These are phyloP conservation scores for Crotalus tigris DNA, from an alignment of 2,113 vertebrate species.

Conservation along the genomic window DNA sequence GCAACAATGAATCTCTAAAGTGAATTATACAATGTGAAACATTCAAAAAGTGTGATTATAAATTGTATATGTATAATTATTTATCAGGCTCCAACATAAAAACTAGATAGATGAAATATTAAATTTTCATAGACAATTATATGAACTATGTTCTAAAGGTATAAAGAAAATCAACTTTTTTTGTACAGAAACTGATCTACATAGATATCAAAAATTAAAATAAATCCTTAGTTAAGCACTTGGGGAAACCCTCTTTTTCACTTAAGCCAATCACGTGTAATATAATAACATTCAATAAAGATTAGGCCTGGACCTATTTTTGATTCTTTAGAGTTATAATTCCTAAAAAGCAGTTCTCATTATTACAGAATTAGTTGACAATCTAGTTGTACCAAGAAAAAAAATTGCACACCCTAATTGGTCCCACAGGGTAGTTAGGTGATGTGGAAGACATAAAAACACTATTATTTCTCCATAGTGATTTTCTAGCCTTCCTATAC, in stretches of 20 bases:
- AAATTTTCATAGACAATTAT: fast-evolving
- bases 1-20: slow-evolving; percentile 3
- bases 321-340: slow-evolving; percentile 73
- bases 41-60: background rate
- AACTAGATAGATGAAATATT: background rate
- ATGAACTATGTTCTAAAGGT: background rate
- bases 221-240: slow-evolving; percentile 70
- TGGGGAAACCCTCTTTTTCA: slow-evolving; percentile 59
- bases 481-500: slow-evolving; percentile 63
- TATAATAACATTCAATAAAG: slow-evolving; percentile 75
- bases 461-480: slow-evolving; percentile 60
- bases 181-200: slow-evolving; percentile 52
- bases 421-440: slow-evolving; percentile 77
- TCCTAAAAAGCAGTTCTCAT: slow-evolving; percentile 74
- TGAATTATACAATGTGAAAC: background rate
- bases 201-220: slow-evolving; percentile 74
- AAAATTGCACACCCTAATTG: slow-evolving; percentile 68
- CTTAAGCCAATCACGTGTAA: slow-evolving; percentile 56
- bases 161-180: background rate
- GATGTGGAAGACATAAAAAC: slow-evolving; percentile 72
- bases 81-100: background rate
- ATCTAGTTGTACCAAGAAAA: slow-evolving; percentile 54
- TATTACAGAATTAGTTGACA: slow-evolving; percentile 66
- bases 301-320: slow-evolving; percentile 67
- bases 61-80: background rate